Evolutionary conservation across 2,113 vertebrate genomes (phyloP), one percentile per base, ranked within the genome.

Genomic region (Spea multiplicata): DNA sequence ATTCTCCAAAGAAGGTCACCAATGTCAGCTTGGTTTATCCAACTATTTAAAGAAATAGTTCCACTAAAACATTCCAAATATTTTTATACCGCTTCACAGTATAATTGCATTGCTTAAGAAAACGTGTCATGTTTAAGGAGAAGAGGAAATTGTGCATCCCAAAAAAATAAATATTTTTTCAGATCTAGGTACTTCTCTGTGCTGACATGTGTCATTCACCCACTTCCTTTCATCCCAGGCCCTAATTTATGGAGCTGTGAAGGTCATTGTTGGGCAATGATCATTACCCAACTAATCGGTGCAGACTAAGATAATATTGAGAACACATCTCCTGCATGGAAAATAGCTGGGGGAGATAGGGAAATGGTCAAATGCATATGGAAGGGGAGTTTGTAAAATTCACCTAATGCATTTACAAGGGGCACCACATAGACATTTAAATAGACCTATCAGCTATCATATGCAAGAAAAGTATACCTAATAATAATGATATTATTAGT

Each of bases 21-120:
- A 53, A 47, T 71, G 66, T 78, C 68, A 72, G 59, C 72, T 71
- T 46, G 66, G 69, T 78, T 71, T 71, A 62, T 72, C 67, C 53
- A 48, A 48, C 62, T 44, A 55, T 78, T 78, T 78, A 72, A 71
- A 78, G 76, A 71, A 72, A 78, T 78, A 65, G 65, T 62, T 68
- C 48, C 46, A 66, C 69, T 78, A 65, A 49, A 30, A 66, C 69
- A 53, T 71, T 5, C 30, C 68, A 69, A 77, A 77, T 77, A 77
- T 77, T 77, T 77, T 62, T 45, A 44, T 70, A 70, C 16, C 13
- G 45, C 67, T 77, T 68, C 50, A 12, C 44, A 55, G 30, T 17
- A 8, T 77, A 77, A 70, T 77, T 77, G 67, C 66, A 49, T 61
- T 77, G 53, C 75, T 77, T 62, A 70, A 49, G 55, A 53, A 77